Evolutionary conservation across 2,797 vertebrate species (phyloP).

Genomic region (Sebastes cheni): DNA sequence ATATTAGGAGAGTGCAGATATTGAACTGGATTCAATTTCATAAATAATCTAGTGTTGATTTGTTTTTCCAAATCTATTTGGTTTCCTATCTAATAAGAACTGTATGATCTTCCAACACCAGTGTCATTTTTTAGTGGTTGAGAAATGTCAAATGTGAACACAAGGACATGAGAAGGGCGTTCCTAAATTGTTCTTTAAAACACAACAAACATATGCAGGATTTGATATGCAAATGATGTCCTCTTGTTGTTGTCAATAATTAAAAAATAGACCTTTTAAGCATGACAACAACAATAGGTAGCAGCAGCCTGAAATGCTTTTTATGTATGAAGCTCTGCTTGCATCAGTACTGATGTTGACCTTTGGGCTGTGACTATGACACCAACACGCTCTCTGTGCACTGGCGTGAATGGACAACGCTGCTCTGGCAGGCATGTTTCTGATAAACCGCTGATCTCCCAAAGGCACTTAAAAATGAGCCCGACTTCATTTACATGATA

Average conservation of each 20-base stretch:
- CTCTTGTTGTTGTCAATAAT: constrained; percentile 2
- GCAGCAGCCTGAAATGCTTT: constrained; percentile 18
- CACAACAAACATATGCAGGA: not conserved
- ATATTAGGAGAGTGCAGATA: constrained; percentile 20
- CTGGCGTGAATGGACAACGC: constrained; percentile 48
- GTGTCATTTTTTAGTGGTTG: not conserved
- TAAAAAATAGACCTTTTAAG: not conserved
- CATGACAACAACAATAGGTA: constrained; percentile 9
- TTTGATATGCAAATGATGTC: not conserved
- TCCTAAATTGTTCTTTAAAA: not conserved
- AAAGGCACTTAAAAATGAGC: constrained; percentile 35
- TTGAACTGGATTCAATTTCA: constrained; percentile 17
- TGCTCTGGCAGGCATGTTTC: constrained; percentile 54
- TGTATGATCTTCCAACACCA: not conserved
- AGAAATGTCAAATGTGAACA: constrained; percentile 5
- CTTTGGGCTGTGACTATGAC: constrained; percentile 59
- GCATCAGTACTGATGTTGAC: constrained; percentile 57
- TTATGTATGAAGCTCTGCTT: constrained; percentile 30
- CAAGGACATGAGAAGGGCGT: not conserved
- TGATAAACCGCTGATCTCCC: constrained; percentile 66
- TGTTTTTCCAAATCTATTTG: constrained; percentile 4
- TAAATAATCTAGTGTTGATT: constrained; percentile 10
- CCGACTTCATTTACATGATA: constrained; percentile 68
- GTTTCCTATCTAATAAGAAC: not conserved
- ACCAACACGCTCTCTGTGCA: constrained; percentile 25